Evolutionary conservation across 2,888 invertebrate genomes (phyloP).

Genomic region (Pherbina coryleti): DNA sequence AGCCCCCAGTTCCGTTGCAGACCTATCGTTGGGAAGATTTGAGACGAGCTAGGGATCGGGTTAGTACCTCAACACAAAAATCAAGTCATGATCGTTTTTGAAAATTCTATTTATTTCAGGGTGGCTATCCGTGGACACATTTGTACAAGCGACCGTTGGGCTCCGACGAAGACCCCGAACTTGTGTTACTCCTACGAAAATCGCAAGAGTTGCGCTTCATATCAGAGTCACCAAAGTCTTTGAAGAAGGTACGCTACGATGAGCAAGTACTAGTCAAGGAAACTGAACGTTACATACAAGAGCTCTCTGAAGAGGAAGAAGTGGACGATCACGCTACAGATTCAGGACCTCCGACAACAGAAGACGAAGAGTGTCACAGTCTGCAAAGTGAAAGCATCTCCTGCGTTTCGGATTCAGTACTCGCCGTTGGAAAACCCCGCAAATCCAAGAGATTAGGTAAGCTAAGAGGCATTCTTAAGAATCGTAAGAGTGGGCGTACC

Average conservation of each 20-base stretch:
- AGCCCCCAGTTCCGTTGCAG: conserved; percentile 79
- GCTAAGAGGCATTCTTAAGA: conserved; percentile 72
- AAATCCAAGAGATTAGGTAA: conserved; percentile 61
- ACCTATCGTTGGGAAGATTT: conserved; percentile 88
- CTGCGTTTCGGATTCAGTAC: conserved; percentile 67
- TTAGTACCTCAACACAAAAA: conserved; percentile 49
- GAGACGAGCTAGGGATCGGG: conserved; percentile 75
- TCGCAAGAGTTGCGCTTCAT: conserved; percentile 66
- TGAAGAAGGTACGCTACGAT: conserved; percentile 69
- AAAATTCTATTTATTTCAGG: conserved; percentile 63
- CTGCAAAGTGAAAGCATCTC: conserved; percentile 66
- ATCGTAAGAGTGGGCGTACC: conserved; percentile 64
- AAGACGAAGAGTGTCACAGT: conserved; percentile 55
- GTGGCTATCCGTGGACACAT: conserved; percentile 86
- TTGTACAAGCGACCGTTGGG: conserved; percentile 76
- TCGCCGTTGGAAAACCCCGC: conserved; percentile 61
- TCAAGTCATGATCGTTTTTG: background rate
- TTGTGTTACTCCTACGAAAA: conserved; percentile 65
- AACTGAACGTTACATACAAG: conserved; percentile 68
- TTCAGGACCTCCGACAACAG: conserved; percentile 50
- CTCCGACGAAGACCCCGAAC: conserved; percentile 68
- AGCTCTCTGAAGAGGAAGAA: conserved; percentile 65
- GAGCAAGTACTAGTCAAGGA: conserved; percentile 69
- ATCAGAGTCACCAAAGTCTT: conserved; percentile 68
- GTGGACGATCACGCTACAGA: conserved; percentile 44